Percentiles rank a stretch among this genome's conserved stretches.
phyloP scores from a whole-genome alignment of 2,888 invertebrate species.

The Sthenelais limicola region DNA sequence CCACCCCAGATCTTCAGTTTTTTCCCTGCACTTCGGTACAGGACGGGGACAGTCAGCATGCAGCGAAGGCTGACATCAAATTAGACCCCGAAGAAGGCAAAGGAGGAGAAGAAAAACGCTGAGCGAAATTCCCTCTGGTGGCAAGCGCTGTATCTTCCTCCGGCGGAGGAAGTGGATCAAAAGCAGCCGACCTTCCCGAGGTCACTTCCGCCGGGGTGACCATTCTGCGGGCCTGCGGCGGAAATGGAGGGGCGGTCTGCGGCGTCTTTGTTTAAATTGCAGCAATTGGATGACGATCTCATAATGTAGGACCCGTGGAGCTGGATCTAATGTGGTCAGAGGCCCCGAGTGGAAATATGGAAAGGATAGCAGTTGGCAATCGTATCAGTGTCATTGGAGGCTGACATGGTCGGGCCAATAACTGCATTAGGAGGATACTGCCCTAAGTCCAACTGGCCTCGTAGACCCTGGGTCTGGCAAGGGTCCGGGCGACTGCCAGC shows the following conservation, averaged over 20 bases:
- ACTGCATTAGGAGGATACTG: slow-evolving; percentile 8
- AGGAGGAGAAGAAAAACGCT: background rate
- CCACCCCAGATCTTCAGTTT: too few species aligned
- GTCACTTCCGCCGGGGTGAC: slow-evolving; percentile 23
- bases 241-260: background rate
- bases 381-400: slow-evolving; percentile 33
- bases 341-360: slow-evolving; percentile 34
- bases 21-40: too few species aligned
- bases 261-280: slow-evolving; percentile 34
- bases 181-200: slow-evolving; percentile 11
- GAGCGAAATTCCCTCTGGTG: too few species aligned
- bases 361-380: slow-evolving; percentile 31
- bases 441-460: background rate
- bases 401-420: background rate
- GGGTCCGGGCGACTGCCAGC: background rate
- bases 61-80: slow-evolving; percentile 12
- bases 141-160: too few species aligned
- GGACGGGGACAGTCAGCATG: too few species aligned
- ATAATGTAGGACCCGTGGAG: slow-evolving; percentile 17
- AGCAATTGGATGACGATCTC: slow-evolving; percentile 38
- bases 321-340: slow-evolving; percentile 28
- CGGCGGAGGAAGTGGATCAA: slow-evolving; percentile 8
- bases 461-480: background rate
- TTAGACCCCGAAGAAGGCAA: slow-evolving; percentile 14
- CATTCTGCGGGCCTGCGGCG: slow-evolving; percentile 5